Conservation (phyloP, 2,888 invertebrate genomes). For the Pyrgus malvae region DNA sequence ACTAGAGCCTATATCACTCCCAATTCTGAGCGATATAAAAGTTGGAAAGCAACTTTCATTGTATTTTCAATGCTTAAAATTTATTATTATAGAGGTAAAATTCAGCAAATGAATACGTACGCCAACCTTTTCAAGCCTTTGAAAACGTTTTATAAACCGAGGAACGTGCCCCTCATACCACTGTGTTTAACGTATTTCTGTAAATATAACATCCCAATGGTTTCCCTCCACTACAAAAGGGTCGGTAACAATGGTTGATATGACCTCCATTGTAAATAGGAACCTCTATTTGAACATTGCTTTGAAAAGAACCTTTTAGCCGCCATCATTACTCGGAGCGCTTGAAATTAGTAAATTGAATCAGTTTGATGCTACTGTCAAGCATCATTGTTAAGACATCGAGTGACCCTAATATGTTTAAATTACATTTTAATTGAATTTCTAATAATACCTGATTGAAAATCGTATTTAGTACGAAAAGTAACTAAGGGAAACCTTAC, state of each 20-base stretch:
- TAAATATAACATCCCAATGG: slow-evolving; percentile 27
- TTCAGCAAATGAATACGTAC: neutral
- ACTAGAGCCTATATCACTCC: no score
- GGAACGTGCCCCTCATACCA: slow-evolving; percentile 8
- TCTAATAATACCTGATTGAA: no score
- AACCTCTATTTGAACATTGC: slow-evolving; percentile 18
- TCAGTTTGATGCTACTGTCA: slow-evolving; percentile 2
- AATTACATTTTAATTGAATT: neutral
- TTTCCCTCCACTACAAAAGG: slow-evolving; percentile 24
- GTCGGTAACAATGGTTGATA: slow-evolving; percentile 27
- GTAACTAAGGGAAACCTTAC: no score
- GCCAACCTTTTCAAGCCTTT: neutral
- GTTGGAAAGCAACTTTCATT: no score
- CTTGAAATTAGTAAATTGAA: slow-evolving; percentile 7
- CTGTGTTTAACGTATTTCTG: slow-evolving; percentile 22
- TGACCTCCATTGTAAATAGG: slow-evolving; percentile 29
- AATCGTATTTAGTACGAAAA: no score
- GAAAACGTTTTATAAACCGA: neutral
- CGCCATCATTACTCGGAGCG: slow-evolving; percentile 2
- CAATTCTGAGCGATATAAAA: no score
- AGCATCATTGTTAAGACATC: neutral
- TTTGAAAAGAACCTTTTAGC: slow-evolving; percentile 25
- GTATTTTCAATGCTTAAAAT: no score
- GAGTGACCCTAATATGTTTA: neutral
- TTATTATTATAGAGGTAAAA: neutral